Evolutionary conservation across 1,140 invertebrate species (phyloP).

Genomic region (Bathynomus jamesi): DNA sequence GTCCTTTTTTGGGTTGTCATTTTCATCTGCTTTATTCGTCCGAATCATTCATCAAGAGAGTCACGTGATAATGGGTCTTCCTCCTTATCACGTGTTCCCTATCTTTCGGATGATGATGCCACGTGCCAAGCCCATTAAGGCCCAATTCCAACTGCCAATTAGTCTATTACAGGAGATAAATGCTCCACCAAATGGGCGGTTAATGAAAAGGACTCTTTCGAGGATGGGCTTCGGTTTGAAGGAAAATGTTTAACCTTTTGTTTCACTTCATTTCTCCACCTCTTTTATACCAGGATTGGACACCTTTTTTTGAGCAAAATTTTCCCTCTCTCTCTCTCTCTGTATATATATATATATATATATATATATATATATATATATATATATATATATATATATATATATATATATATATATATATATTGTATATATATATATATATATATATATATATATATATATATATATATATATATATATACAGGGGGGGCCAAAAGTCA

Average conservation of each 20-base stretch:
- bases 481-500: neutral
- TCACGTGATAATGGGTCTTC: neutral
- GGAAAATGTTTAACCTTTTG: neutral
- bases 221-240: neutral
- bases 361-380: slow-evolving; percentile 3
- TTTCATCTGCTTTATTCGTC: neutral
- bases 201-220: neutral
- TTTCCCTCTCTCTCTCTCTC: neutral
- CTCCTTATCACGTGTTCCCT: neutral
- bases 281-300: too few relatives aligned
- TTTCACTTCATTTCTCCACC: neutral
- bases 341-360: neutral
- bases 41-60: neutral
- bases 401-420: slow-evolving; percentile 3
- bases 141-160: neutral
- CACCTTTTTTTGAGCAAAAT: too few relatives aligned
- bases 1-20: neutral
- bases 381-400: slow-evolving; percentile 3
- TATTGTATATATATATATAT: slow-evolving; percentile 1
- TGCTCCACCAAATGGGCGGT: neutral
- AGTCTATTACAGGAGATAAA: neutral
- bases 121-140: neutral
- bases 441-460: slow-evolving; percentile 3
- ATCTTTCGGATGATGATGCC: neutral
- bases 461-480: neutral